phyloP scores from a whole-genome alignment of 2,797 vertebrate genomes.

The Rousettus madagascariensis region DNA sequence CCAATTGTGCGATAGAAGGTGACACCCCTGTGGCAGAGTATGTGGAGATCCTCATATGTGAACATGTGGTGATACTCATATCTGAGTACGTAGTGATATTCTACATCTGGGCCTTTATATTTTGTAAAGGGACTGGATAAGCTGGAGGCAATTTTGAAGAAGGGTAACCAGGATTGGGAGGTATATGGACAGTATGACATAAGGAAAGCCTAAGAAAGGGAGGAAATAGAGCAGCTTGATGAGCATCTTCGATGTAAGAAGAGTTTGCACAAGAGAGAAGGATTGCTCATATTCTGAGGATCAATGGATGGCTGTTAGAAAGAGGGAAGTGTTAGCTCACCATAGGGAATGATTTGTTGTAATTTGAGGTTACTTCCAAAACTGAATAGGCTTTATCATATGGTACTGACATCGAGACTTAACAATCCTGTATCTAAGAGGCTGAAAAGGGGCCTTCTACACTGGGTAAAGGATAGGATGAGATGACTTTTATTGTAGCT shows the following conservation, averaged over 20 bases:
- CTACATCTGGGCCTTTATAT: neutral
- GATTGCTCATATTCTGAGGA: neutral
- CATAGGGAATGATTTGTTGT: neutral
- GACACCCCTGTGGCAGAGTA: neutral
- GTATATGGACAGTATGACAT: neutral
- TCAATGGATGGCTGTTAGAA: neutral
- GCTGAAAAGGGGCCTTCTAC: neutral
- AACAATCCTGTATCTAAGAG: neutral
- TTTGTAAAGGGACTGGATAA: neutral
- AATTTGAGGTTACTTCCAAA: neutral
- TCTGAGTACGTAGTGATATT: neutral
- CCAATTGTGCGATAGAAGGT: neutral
- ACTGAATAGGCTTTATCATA: neutral
- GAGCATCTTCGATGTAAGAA: neutral
- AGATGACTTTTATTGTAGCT: neutral
- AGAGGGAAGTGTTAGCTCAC: neutral
- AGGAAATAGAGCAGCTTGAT: neutral
- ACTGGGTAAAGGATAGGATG: neutral
- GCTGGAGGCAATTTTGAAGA: neutral
- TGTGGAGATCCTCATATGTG: neutral
- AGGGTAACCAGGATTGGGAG: neutral
- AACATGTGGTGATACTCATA: neutral
- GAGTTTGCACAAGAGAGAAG: neutral
- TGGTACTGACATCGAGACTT: neutral
- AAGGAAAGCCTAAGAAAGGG: neutral